These are phyloP conservation scores for Parnassius smintheus DNA, from an alignment of 2,888 invertebrate genomes.

Conservation along the genomic window DNA sequence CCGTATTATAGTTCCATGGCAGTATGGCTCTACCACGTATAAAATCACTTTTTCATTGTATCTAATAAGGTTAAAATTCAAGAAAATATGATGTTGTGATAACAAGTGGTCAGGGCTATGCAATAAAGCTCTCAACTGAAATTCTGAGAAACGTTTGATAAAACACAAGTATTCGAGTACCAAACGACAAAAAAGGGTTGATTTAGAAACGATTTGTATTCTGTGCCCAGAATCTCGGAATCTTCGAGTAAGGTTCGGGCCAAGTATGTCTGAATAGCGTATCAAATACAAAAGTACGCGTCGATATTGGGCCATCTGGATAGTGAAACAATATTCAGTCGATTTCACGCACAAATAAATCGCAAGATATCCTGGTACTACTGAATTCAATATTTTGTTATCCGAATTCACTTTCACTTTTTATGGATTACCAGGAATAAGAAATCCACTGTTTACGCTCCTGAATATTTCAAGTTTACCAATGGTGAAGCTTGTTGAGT, in stretches of 20 bases:
- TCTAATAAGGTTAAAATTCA: no score
- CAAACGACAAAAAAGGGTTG: neutral
- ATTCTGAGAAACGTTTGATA: no score
- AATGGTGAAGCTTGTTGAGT: no score
- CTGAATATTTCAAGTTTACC: no score
- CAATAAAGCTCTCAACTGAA: no score
- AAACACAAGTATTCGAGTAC: no score
- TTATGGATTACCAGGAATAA: slow-evolving; percentile 7
- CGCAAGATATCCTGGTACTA: slow-evolving; percentile 13
- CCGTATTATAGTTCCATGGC: no score
- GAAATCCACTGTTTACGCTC: slow-evolving; percentile 2
- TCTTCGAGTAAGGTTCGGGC: neutral
- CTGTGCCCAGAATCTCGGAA: slow-evolving; percentile 7
- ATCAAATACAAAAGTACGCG: slow-evolving; percentile 13
- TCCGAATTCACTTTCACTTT: slow-evolving; percentile 8
- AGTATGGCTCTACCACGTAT: no score
- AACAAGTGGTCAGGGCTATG: no score
- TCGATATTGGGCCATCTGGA: slow-evolving; percentile 18
- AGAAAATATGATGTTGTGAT: no score
- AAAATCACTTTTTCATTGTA: no score
- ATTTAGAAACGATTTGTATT: slow-evolving; percentile 16
- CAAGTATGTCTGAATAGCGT: slow-evolving; percentile 6
- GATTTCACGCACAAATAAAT: slow-evolving; percentile 25
- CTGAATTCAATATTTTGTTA: slow-evolving; percentile 22
- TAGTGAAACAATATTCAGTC: slow-evolving; percentile 24